Base-by-base conservation (phyloP, 1,140 invertebrate species). In the Diabrotica virgifera region DNA sequence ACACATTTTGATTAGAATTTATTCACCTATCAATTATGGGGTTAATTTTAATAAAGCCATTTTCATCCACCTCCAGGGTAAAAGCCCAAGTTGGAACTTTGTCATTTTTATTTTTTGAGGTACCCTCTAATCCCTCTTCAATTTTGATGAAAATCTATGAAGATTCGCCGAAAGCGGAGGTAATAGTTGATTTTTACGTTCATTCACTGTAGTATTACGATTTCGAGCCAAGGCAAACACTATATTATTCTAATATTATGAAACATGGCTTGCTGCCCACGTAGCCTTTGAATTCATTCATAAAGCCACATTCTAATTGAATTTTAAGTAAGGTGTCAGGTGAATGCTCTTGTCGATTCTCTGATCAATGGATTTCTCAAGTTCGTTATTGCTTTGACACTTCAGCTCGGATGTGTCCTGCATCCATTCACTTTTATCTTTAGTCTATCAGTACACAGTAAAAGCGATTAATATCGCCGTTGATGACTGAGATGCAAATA, bases 221-320 rank as follows among this genome's bases (percentile, higher is more conserved):
- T n/a, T n/a, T n/a, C n/a, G n/a, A 46, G 11, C 40, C 40, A 46
- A 46, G 40, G 40, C 40, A 8, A 46, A 46, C 40, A 46, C 8
- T 46, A 46, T 46, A 8, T 10, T 46, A 46, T 46, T 46, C 40
- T 46, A 46, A 46, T 46, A 46, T 46, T 46, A 46, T 46, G 40
- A 46, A 46, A 46, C 40, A 46, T 46, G 40, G 40, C n/a, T 46
- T 46, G n/a, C 40, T 46, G 40, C 40, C 40, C 40, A 46, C 40
- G 40, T 46, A 10, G n/a, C 40, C 8, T 46, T 46, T n/a, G 40
- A 46, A 46, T 46, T 46, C 40, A 46, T 46, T 46, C 40, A 46
- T 46, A 46, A 46, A 46, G 40, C 40, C 40, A 46, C 40, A 46
- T 46, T 46, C 40, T 46, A 46, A 46, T 46, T 46, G 40, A 46